A percentile compares a stretch with the other conserved stretches of the same genome.
These are phyloP conservation scores for Oreochromis grahami DNA, from an alignment of 2,797 vertebrate species.

Conservation along the genomic window DNA sequence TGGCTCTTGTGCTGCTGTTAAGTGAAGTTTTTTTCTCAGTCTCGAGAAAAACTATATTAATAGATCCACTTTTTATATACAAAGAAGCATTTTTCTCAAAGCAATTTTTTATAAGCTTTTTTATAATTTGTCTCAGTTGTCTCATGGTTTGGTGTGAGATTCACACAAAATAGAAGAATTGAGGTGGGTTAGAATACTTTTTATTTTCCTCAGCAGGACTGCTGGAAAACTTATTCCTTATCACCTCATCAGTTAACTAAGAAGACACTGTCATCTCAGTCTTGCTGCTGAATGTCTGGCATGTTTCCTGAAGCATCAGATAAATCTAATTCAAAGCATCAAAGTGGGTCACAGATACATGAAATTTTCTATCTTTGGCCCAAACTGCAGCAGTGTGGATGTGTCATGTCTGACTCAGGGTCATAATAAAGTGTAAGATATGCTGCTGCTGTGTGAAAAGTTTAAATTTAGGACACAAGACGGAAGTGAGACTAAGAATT, in stretches of 20 bases:
- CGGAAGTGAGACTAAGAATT: background rate
- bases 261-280: background rate
- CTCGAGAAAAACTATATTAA: background rate
- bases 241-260: background rate
- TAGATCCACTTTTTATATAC: background rate
- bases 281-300: background rate
- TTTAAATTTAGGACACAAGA: slow-evolving; percentile 20
- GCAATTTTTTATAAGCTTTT: background rate
- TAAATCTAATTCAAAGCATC: slow-evolving; percentile 19
- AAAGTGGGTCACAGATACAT: slow-evolving; percentile 34
- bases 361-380: slow-evolving; percentile 44
- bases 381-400: slow-evolving; percentile 2
- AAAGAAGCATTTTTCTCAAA: background rate
- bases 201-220: background rate
- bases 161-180: background rate
- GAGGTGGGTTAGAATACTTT: background rate
- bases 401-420: slow-evolving; percentile 42
- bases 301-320: background rate
- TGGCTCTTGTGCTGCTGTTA: background rate
- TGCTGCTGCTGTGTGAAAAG: slow-evolving; percentile 29
- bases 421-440: slow-evolving; percentile 34
- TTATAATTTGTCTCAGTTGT: background rate
- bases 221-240: background rate
- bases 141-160: background rate
- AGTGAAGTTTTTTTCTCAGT: background rate